Evolutionary conservation across 2,888 invertebrate species (phyloP), one percentile per base, ranked within the genome.

Genomic region (Cylindroiulus punctatus): DNA sequence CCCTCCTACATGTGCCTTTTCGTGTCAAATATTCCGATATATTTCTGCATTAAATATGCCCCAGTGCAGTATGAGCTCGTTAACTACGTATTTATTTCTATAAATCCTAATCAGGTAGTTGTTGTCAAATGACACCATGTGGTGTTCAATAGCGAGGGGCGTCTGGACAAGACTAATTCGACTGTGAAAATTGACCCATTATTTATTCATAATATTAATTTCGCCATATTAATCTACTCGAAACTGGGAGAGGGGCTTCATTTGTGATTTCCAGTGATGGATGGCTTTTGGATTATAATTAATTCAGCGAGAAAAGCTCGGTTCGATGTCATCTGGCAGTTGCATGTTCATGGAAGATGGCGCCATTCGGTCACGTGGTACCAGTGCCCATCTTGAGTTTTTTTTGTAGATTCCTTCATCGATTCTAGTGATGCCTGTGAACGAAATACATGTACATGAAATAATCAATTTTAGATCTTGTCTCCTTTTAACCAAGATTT

Each of bases 121-220:
- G 1, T 19, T 19, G n/a, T 57, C 7, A 36, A 36, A 7, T 19
- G 57, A 19, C 57, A 57, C 57, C 57, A 57, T n/a, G n/a, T n/a
- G n/a, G 19, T 8, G 57, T n/a, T n/a, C 19, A n/a, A n/a, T 57
- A 57, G 57, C 57, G 57, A 19, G 57, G 57, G 44, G 44, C 8
- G 57, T 57, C 8, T 57, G n/a, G n/a, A 57, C 57, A 57, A 5
- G 57, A 57, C n/a, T n/a, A n/a, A n/a, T 57, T 57, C 57, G n/a
- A n/a, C 57, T 14, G 14, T 57, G n/a, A n/a, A 57, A 57, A 57
- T 57, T 57, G 19, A n/a, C 57, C 19, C n/a, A 7, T 57, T 57
- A 57, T 57, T 57, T 57, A 57, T 57, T 57, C 57, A 57, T 57
- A n/a, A 57, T 57, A 57, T 57, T 57, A 57, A 57, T 57, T 57